Conservation (phyloP, 2,113 vertebrate species). For the Amphilophus citrinellus region DNA sequence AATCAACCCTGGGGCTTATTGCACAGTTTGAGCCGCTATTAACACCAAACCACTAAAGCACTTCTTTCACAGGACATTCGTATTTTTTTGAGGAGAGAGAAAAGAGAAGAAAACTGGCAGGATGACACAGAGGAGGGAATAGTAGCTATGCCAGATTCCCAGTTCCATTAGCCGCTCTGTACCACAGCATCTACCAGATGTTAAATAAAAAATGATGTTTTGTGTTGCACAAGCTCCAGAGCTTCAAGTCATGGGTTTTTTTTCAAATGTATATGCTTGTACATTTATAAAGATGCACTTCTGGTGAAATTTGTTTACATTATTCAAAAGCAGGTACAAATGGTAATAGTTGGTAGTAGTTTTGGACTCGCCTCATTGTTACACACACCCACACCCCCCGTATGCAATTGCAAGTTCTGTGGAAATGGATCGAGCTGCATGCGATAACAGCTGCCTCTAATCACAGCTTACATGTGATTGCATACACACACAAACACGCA, state of each 20-base stretch:
- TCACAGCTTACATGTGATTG: background rate
- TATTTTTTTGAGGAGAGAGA: constrained; percentile 9
- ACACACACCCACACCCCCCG: background rate
- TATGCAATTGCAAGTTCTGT: background rate
- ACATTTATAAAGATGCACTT: constrained; percentile 11
- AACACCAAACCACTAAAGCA: constrained; percentile 11
- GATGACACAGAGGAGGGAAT: background rate
- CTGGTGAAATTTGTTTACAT: constrained; percentile 19
- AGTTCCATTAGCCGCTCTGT: constrained; percentile 46
- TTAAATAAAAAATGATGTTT: constrained; percentile 68
- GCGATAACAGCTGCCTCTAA: background rate
- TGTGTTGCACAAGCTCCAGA: constrained; percentile 9
- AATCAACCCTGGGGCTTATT: constrained; percentile 37
- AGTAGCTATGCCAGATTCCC: background rate
- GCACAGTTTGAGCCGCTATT: constrained; percentile 35
- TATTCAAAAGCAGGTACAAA: constrained; percentile 17
- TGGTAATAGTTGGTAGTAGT: background rate
- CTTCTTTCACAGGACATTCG: constrained; percentile 15
- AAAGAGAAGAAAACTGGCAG: background rate
- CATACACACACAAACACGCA: background rate
- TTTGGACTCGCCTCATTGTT: background rate
- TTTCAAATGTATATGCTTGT: background rate
- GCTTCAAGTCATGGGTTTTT: constrained; percentile 10
- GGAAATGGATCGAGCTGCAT: constrained; percentile 11
- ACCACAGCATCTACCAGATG: constrained; percentile 31